These are phyloP conservation scores for Hemistola chrysoprasaria DNA, from an alignment of 2,888 invertebrate species.

Conservation along the genomic window DNA sequence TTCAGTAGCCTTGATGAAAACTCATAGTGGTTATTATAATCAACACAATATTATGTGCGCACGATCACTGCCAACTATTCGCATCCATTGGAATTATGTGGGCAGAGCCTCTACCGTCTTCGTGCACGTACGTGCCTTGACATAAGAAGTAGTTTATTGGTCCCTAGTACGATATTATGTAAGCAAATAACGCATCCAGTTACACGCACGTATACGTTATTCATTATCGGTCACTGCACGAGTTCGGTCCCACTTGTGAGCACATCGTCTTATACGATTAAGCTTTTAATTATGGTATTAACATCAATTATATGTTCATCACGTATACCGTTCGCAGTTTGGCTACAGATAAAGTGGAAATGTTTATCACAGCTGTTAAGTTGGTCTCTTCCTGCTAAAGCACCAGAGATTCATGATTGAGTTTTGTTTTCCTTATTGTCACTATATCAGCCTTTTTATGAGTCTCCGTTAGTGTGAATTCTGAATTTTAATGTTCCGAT, in stretches of 20 bases:
- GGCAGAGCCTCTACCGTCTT: slow-evolving; percentile 52
- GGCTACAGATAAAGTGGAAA: slow-evolving; percentile 30
- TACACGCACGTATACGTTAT: slow-evolving; percentile 58
- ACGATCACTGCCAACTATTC: slow-evolving; percentile 43
- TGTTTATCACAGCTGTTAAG: slow-evolving; percentile 26
- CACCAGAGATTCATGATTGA: slow-evolving; percentile 24
- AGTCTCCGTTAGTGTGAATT: slow-evolving; percentile 33
- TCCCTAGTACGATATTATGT: slow-evolving; percentile 64
- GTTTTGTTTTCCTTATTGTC: slow-evolving; percentile 33
- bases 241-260: slow-evolving; percentile 44
- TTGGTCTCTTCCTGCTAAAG: slow-evolving; percentile 28
- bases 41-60: slow-evolving; percentile 43
- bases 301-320: slow-evolving; percentile 26
- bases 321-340: slow-evolving; percentile 24
- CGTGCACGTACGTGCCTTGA: slow-evolving; percentile 63
- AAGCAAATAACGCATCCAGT: slow-evolving; percentile 65
- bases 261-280: slow-evolving; percentile 34
- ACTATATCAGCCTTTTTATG: slow-evolving; percentile 29
- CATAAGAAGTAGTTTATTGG: slow-evolving; percentile 67
- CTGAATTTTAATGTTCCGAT: slow-evolving; percentile 34
- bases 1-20: slow-evolving; percentile 49
- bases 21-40: slow-evolving; percentile 49
- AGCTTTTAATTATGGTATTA: slow-evolving; percentile 35
- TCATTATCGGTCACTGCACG: slow-evolving; percentile 62
- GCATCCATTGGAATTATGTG: slow-evolving; percentile 61